These are phyloP conservation scores for Octodonta nipae DNA, from an alignment of 2,888 invertebrate species.

Conservation along the genomic window DNA sequence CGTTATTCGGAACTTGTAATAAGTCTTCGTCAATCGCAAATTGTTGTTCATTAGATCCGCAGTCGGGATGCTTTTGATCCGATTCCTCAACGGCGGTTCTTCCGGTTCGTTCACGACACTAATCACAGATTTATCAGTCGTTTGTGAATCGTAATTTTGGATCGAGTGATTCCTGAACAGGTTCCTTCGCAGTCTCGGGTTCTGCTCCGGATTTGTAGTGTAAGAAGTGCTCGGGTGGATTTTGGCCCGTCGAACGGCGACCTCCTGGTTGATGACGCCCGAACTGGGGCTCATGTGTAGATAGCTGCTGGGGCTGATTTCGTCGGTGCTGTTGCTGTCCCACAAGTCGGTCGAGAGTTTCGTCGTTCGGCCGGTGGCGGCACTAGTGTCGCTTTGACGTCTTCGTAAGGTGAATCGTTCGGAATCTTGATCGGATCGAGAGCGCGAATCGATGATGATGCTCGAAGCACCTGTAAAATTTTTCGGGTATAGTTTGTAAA, in stretches of 20 bases:
- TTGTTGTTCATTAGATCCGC: constrained; percentile 23
- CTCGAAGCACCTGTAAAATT: constrained; percentile 6
- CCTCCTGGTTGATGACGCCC: constrained; percentile 34
- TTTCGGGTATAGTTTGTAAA: no score
- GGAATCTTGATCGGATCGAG: neutral
- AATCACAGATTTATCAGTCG: constrained; percentile 13
- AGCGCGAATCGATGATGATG: constrained; percentile 10
- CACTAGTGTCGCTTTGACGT: constrained; percentile 12
- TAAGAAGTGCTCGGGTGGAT: constrained; percentile 7
- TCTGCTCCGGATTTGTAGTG: constrained; percentile 7
- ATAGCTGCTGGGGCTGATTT: constrained; percentile 38
- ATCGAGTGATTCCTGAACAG: neutral
- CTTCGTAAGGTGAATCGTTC: constrained; percentile 16
- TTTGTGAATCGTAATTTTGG: neutral
- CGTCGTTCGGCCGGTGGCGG: constrained; percentile 25
- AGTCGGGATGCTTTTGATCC: constrained; percentile 45
- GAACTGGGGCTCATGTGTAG: constrained; percentile 39
- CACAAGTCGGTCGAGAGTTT: constrained; percentile 22
- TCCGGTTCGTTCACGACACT: constrained; percentile 35
- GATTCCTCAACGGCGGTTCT: constrained; percentile 39
- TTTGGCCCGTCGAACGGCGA: constrained; percentile 13
- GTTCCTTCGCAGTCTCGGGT: constrained; percentile 7
- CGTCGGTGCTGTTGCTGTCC: constrained; percentile 33
- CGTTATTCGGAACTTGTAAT: constrained; percentile 64
- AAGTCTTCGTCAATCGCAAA: constrained; percentile 33